These are phyloP conservation scores for Electrophaes corylata DNA, from an alignment of 2,888 invertebrate genomes.

Conservation along the genomic window DNA sequence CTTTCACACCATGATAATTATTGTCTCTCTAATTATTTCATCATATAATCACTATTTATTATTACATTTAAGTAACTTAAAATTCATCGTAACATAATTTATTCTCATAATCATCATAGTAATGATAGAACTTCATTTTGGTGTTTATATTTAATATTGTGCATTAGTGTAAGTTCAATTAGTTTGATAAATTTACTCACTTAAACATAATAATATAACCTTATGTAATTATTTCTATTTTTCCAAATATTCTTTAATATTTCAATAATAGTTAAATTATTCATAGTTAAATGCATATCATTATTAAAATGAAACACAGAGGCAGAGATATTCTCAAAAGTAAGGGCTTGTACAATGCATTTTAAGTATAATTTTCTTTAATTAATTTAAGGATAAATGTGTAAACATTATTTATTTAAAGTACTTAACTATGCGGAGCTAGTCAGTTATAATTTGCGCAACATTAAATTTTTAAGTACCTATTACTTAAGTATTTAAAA, in stretches of 20 bases:
- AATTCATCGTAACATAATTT: constrained; percentile 78
- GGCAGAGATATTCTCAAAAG: constrained; percentile 64
- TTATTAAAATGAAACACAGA: constrained; percentile 59
- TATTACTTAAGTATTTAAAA: constrained; percentile 73
- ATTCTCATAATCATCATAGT: constrained; percentile 79
- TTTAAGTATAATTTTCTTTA: constrained; percentile 69
- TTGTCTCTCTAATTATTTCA: constrained; percentile 81
- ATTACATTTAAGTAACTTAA: constrained; percentile 81
- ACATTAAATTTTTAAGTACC: constrained; percentile 79
- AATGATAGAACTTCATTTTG: constrained; percentile 80
- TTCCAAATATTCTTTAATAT: constrained; percentile 70
- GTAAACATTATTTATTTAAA: constrained; percentile 82
- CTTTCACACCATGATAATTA: constrained; percentile 70
- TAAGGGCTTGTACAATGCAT: constrained; percentile 75
- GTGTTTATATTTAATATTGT: constrained; percentile 75
- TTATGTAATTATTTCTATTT: constrained; percentile 70
- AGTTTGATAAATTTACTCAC: constrained; percentile 74
- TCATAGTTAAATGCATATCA: constrained; percentile 81
- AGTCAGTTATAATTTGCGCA: constrained; percentile 84
- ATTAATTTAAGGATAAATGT: constrained; percentile 80
- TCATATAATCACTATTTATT: constrained; percentile 83
- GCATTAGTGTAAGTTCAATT: constrained; percentile 76
- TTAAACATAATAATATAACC: constrained; percentile 50
- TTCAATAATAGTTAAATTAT: constrained; percentile 76
- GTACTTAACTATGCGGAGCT: constrained; percentile 84